A percentile compares a stretch with the other conserved stretches of the same genome.
These are phyloP conservation scores for Dilophus febrilis DNA, from an alignment of 2,888 invertebrate species.

Conservation along the genomic window DNA sequence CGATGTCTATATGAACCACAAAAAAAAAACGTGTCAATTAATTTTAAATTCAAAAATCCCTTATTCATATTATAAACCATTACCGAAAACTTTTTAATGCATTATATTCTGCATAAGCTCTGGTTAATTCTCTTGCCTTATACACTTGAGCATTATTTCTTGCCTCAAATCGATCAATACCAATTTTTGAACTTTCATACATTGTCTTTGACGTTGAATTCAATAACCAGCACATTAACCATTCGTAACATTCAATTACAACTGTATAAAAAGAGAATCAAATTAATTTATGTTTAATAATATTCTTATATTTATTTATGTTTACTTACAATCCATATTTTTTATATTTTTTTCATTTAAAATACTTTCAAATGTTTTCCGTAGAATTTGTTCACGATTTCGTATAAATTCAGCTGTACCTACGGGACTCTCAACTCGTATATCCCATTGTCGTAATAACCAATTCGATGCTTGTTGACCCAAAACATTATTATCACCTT, in stretches of 20 bases:
- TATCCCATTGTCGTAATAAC: slow-evolving; percentile 50
- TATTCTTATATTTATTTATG: slow-evolving; percentile 11
- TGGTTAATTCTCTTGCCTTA: slow-evolving; percentile 53
- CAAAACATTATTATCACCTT: slow-evolving; percentile 87
- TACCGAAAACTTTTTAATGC: slow-evolving; percentile 27
- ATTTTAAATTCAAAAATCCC: no score
- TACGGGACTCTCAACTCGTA: slow-evolving; percentile 44
- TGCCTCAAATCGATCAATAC: slow-evolving; percentile 54
- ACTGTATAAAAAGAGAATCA: slow-evolving; percentile 34
- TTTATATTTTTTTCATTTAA: slow-evolving; percentile 12
- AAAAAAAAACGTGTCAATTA: no score
- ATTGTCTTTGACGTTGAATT: slow-evolving; percentile 47
- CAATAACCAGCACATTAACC: slow-evolving; percentile 69
- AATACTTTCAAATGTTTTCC: slow-evolving; percentile 14
- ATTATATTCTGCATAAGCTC: slow-evolving; percentile 59
- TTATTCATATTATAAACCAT: not conserved
- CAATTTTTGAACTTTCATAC: slow-evolving; percentile 34
- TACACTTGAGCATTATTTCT: slow-evolving; percentile 69
- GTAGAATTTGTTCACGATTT: slow-evolving; percentile 32
- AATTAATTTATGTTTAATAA: no score
- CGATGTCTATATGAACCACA: slow-evolving; percentile 13
- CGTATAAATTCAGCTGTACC: slow-evolving; percentile 52
- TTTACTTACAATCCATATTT: slow-evolving; percentile 23
- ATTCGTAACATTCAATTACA: slow-evolving; percentile 55
- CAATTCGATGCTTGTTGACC: slow-evolving; percentile 83